phyloP scores from a whole-genome alignment of 1,140 invertebrate species.

The Hyles vespertilio region DNA sequence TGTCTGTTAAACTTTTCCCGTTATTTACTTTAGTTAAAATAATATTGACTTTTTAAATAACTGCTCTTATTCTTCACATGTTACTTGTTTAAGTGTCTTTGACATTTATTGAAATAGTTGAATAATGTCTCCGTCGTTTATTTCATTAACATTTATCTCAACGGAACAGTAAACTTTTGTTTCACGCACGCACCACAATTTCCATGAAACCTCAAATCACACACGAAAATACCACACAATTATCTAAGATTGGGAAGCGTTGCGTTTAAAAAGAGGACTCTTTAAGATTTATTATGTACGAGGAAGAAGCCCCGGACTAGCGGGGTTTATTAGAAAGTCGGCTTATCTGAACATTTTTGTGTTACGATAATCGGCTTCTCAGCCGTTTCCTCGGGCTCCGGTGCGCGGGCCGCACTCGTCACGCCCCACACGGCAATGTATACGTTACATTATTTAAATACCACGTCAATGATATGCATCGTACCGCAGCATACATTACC shows the following conservation, averaged over 20 bases:
- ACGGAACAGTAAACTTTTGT: no score
- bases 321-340: conserved; percentile 68
- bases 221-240: conserved; percentile 1
- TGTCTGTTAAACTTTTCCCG: conserved; percentile 35
- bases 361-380: conserved; percentile 58
- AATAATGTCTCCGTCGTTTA: no score
- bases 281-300: conserved; percentile 73
- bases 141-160: no score
- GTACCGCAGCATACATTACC: no score
- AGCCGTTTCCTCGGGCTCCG: conserved; percentile 30
- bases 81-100: background rate
- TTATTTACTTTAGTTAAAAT: background rate
- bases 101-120: background rate
- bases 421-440: background rate
- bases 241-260: conserved; percentile 42
- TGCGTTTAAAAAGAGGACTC: conserved; percentile 52
- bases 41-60: background rate
- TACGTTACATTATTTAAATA: no score
- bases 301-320: conserved; percentile 53
- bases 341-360: conserved; percentile 69
- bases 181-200: no score
- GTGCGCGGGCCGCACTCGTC: background rate
- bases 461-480: no score
- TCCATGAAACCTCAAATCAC: no score
- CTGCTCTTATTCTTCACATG: no score